phyloP scores from a whole-genome alignment of 2,888 invertebrate genomes.

The Ectemnius lituratus region DNA sequence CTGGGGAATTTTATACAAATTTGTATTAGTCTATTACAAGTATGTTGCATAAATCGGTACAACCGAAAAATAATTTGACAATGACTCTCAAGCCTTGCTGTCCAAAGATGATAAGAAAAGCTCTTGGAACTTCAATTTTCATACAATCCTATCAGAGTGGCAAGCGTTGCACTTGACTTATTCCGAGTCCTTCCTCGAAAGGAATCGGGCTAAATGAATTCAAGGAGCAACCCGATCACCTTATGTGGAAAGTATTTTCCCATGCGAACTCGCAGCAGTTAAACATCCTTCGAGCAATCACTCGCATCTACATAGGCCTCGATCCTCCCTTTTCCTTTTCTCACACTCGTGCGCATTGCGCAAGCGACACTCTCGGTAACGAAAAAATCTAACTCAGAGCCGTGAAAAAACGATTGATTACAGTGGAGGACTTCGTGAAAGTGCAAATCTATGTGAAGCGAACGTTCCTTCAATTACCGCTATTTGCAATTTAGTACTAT shows the following conservation, averaged over 20 bases:
- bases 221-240: not conserved
- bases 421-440: not conserved
- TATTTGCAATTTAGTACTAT: not conserved
- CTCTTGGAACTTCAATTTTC: too few species aligned
- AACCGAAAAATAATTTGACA: too few species aligned
- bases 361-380: not conserved
- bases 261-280: conserved; percentile 10
- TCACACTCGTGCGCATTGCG: conserved; percentile 7
- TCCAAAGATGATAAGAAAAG: too few species aligned
- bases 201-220: not conserved
- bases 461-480: conserved; percentile 8
- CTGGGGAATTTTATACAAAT: too few species aligned
- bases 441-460: conserved; percentile 2
- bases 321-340: not conserved
- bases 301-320: conserved; percentile 1
- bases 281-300: conserved; percentile 8
- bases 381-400: not conserved
- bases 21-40: too few species aligned
- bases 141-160: not conserved
- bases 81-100: too few species aligned
- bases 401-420: conserved; percentile 1
- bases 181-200: not conserved
- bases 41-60: too few species aligned
- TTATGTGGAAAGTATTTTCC: conserved; percentile 26
- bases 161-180: conserved; percentile 1